A percentile compares a stretch with the other conserved stretches of the same genome.
Evolutionary conservation across 2,888 invertebrate genomes (phyloP).

Genomic region (Phasia obesa): DNA sequence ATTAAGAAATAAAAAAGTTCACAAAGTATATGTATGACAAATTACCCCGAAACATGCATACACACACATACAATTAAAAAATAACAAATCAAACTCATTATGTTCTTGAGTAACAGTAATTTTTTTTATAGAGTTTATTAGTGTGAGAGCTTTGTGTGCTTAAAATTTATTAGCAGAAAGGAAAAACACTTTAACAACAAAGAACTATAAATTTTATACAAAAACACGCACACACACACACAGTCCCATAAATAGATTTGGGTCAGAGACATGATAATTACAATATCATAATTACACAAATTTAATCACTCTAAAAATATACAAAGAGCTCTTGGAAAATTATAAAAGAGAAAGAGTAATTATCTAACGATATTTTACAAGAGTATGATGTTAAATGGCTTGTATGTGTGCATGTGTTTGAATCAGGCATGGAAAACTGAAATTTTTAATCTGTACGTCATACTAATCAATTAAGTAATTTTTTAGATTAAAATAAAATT

Average conservation of each 20-base stretch:
- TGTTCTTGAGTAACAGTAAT: slow-evolving; percentile 15
- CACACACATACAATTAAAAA: not conserved
- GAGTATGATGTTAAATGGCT: not conserved
- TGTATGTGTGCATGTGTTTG: too few relatives aligned
- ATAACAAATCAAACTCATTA: slow-evolving; percentile 51
- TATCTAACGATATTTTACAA: slow-evolving; percentile 2
- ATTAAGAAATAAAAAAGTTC: slow-evolving; percentile 44
- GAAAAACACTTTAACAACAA: slow-evolving; percentile 50
- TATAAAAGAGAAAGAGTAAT: too few relatives aligned
- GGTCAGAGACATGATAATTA: slow-evolving; percentile 76
- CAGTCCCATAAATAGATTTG: slow-evolving; percentile 61
- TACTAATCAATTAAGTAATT: too few relatives aligned
- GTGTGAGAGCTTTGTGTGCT: not conserved
- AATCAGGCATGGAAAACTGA: too few relatives aligned
- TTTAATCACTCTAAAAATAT: slow-evolving; percentile 44
- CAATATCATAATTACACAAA: slow-evolving; percentile 61
- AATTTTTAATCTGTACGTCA: too few relatives aligned
- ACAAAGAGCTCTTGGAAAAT: too few relatives aligned
- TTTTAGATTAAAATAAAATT: too few relatives aligned
- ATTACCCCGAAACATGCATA: slow-evolving; percentile 47
- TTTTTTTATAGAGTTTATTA: slow-evolving; percentile 5
- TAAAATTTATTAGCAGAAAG: slow-evolving; percentile 19
- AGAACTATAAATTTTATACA: slow-evolving; percentile 55
- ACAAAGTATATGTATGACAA: slow-evolving; percentile 36
- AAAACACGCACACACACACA: not conserved